Base-by-base conservation (phyloP, 2,888 invertebrate genomes). In the Rhabditoides inermis region DNA sequence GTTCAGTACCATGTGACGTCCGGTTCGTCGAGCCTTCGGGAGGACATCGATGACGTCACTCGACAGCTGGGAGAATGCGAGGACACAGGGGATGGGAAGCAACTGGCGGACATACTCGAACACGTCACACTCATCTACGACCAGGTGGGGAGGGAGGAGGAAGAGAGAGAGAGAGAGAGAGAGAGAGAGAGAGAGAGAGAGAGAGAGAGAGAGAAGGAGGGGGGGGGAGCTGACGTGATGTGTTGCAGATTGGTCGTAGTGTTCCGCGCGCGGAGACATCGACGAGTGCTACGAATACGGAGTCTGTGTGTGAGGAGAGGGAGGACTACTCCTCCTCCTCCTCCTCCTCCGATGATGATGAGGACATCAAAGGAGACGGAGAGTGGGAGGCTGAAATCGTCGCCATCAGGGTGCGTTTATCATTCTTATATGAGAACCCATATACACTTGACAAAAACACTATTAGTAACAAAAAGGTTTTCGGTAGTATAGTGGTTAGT, bases 381-480 rank as follows among this genome's bases (percentile, higher is more conserved):
- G 60, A 60, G 28, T 60, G 60, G 60, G 60, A 60, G 42, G 60
- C 60, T 2, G 57, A 60, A 45, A 20, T 60, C 12, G 45, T 49
- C 20, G 60, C 60, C 12, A 25, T 57, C 15, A 53, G 55, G 53
- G 59, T 59, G 4, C 23, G 15, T 32, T 32, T 32, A 7, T 32
- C 15, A 15, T 12, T 15, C 15, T 32, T 32, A 10, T 15, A 15
- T n/a, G n/a, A n/a, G n/a, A n/a, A n/a, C n/a, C n/a, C n/a, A n/a
- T n/a, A n/a, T n/a, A n/a, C n/a, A n/a, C n/a, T n/a, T n/a, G n/a
- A n/a, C n/a, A n/a, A n/a, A n/a, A n/a, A n/a, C n/a, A n/a, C n/a
- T n/a, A n/a, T n/a, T n/a, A n/a, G n/a, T n/a, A n/a, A n/a, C n/a
- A n/a, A n/a, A n/a, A n/a, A n/a, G n/a, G n/a, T n/a, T n/a, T n/a